Evolutionary conservation across 2,888 invertebrate genomes (phyloP), one percentile per base, ranked within the genome.

Genomic region (Lacanobia oleracea): DNA sequence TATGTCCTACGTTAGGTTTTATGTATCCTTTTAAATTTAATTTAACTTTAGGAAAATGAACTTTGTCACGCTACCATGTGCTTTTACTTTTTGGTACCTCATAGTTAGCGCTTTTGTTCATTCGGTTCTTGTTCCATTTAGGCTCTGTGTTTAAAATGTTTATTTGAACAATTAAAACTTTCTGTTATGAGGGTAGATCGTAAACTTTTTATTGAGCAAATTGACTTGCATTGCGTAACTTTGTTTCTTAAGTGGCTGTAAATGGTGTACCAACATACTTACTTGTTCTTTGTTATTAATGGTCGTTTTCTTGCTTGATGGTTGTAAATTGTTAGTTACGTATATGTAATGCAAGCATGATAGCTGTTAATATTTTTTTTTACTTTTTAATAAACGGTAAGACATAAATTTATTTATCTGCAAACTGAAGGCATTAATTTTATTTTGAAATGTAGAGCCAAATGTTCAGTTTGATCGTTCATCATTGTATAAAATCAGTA

Each of bases 1-100:
- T 90, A 91, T 89, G 89, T 86, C 84, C 86, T 73, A 72, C 66
- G 77, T 74, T 67, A 81, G 72, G 62, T 66, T 87, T 88, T 88
- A 84, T 80, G 82, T 86, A 79, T 75, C 68, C 79, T 83, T 70
- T 84, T 81, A 74, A 78, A 86, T 85, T 76, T 60, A 77, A 78
- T 81, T 79, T 78, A 75, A 71, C 69, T 71, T 74, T 82, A 66
- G 51, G 68, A 67, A 78, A 67, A 73, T 61, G 62, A 67, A 67
- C 67, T 82, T 67, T 66, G 68, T 64, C 66, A 67, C 63, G 66
- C 51, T 51, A 48, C 27, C 33, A 59, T 45, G 62, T 54, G 66
- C 68, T 9, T 64, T 82, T 48, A 50, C 54, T 67, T 76, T 71
- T 77, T 51, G 45, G 12, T 66, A 57, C 33, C 33, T 33, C 4